Base-by-base conservation (phyloP, 2,797 vertebrate species). In the Discoglossus pictus region DNA sequence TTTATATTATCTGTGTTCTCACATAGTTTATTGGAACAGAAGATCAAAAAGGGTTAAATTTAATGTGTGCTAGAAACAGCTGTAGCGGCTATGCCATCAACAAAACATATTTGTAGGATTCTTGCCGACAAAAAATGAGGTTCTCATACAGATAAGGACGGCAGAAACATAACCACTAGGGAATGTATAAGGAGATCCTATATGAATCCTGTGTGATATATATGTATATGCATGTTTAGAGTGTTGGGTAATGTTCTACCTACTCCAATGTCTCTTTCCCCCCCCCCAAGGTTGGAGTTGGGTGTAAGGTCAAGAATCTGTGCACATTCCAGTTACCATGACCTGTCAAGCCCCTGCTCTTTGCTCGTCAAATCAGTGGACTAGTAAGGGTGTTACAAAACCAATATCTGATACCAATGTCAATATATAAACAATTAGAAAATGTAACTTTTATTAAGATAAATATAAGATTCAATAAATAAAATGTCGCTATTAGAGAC, bases 11-110 rank as follows among this genome's bases (percentile, higher is more conserved):
- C 6, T 55, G 17, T 46, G 55, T 65, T 44, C 24, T 27, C 40
- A 12, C 38, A 61, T 31, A 31, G 35, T 42, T 51, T 47, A 53
- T 61, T 46, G 27, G 73, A 73, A 70, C 59, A 70, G 23, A 24
- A 64, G 61, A 44, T 75, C 66, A 75, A 25, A 67, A 65, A 56
- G 40, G 39, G 63, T 47, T 53, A 48, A 63, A 40, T 24, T 24
- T 34, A 50, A 52, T 52, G 10, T 59, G 47, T 73, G 40, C 61
- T 40, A 53, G 58, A 69, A 39, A 54, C 66, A 61, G 58, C 66
- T 69, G 58, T 44, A 15, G 58, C 13, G 66, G 11, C 58, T 68
- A 54, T 54, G 66, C 38, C 50, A 69, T 61, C 66, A 54, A 25
- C 44, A 51, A 68, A 53, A 40, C 55, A 68, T 53, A 39, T 58